A percentile compares a stretch with the other conserved stretches of the same genome.
Evolutionary conservation across 2,113 vertebrate species (phyloP).

Genomic region (Ceyx margarethae): DNA sequence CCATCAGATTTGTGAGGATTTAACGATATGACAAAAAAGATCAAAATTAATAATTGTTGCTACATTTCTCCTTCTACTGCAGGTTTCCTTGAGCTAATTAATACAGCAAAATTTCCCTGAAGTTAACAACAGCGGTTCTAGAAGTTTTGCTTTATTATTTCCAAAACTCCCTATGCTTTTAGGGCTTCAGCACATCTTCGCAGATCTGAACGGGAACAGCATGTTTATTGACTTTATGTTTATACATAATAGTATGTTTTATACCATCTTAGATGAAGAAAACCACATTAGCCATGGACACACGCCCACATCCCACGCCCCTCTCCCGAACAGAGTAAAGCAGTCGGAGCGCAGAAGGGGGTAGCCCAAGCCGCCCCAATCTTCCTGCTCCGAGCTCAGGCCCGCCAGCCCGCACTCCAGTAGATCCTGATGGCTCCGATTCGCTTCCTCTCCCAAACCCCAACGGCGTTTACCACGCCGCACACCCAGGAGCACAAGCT

Average conservation of each 20-base stretch:
- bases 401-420: not conserved
- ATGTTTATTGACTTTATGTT: not conserved
- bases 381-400: not conserved
- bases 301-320: not conserved
- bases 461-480: fast-evolving
- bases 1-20: not conserved
- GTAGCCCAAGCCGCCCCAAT: not conserved
- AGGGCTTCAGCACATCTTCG: not conserved
- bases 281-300: fast-evolving
- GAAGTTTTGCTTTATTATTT: not conserved
- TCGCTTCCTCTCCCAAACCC: fast-evolving
- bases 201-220: not conserved
- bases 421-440: not conserved
- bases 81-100: not conserved
- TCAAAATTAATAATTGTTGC: not conserved
- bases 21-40: fast-evolving
- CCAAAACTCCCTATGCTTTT: not conserved
- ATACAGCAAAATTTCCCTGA: not conserved
- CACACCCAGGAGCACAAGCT: fast-evolving
- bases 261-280: not conserved
- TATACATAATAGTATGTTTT: no score
- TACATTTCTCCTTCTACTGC: not conserved
- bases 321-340: no score
- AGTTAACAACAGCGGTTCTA: not conserved
- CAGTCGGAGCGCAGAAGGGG: not conserved